phyloP scores from a whole-genome alignment of 2,888 invertebrate genomes.

The Agriopis marginaria region DNA sequence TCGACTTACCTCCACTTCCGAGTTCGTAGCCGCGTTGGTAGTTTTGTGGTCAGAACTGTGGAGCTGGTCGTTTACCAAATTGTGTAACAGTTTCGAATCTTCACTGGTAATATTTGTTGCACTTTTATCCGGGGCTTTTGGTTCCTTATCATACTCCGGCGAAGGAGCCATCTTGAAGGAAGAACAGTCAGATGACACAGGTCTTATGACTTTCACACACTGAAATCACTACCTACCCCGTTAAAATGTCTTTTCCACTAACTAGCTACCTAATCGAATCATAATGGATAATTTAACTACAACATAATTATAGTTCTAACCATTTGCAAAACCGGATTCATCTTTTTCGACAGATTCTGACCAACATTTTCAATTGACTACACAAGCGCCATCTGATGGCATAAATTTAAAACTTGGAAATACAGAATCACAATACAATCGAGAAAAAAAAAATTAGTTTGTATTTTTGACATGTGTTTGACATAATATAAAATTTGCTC shows the following conservation, averaged over 20 bases:
- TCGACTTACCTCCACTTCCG: conserved; percentile 80
- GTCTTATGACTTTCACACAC: conserved; percentile 84
- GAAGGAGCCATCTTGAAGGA: conserved; percentile 92
- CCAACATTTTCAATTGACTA: conserved; percentile 78
- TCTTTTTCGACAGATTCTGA: conserved; percentile 81
- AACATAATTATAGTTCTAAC: conserved; percentile 75
- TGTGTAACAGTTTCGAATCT: conserved; percentile 81
- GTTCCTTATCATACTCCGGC: conserved; percentile 91
- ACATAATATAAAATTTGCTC: too few relatives aligned
- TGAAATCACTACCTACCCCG: conserved; percentile 72
- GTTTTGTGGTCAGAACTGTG: conserved; percentile 74
- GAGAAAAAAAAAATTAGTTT: too few relatives aligned
- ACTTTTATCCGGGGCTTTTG: conserved; percentile 91
- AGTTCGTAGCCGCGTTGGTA: conserved; percentile 64
- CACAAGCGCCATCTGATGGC: conserved; percentile 58
- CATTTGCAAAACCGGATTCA: conserved; percentile 74
- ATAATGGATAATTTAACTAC: conserved; percentile 68
- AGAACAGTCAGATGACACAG: conserved; percentile 87
- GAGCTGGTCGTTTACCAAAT: conserved; percentile 74
- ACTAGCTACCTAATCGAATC: conserved; percentile 74
- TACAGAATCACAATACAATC: conserved; percentile 7
- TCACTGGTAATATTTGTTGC: conserved; percentile 73
- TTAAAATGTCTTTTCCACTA: conserved; percentile 64
- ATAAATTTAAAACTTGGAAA: conserved; percentile 33
- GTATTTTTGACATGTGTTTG: too few relatives aligned